Evolutionary conservation across 2,888 invertebrate species (phyloP), one percentile per base, ranked within the genome.

Genomic region (Mythimna lalbum): DNA sequence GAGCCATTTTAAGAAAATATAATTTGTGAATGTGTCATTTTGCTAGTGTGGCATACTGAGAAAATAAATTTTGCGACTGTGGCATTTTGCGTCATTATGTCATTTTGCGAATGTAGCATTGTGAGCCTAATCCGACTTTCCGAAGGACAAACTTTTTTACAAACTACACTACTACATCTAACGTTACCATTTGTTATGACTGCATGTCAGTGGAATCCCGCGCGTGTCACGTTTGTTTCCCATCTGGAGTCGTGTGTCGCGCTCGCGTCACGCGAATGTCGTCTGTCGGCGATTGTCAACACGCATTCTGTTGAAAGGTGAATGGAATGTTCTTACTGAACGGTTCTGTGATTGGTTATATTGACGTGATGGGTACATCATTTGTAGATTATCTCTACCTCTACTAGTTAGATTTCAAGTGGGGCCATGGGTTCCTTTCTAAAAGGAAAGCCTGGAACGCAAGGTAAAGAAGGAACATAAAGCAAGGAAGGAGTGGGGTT

Each of bases 311-410:
- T 57, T 77, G 63, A 56, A 52, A 31, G 21, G 27, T 23, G 17
- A 2, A 17, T 56, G 63, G 76, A 77, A 77, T 77, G 76, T 63
- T 52, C 66, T 63, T 49, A 63, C 5, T 49, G 21, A 33, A 43
- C 21, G 10, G 31, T 63, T 61, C 21, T 31, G 50, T 17, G 10
- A 70, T 31, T 56, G n/a, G 23, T 56, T 27, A 43, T 27, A 47
- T 53, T 10, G 6, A 9, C 31, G n/a, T 43, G 23, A 17, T 63
- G 10, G 19, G n/a, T n/a, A n/a, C n/a, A n/a, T n/a, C n/a, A n/a
- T 23, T 52, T 12, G 7, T 50, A n/a, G 1, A 27, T 39, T 7
- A 39, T n/a, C 6, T 1, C 14, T n/a, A n/a, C n/a, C n/a, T n/a
- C n/a, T n/a, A n/a, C n/a, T n/a, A n/a, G n/a, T n/a, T n/a, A n/a